These are phyloP conservation scores for Molossus alvarezi DNA, from an alignment of 2,797 vertebrate genomes.

Conservation along the genomic window DNA sequence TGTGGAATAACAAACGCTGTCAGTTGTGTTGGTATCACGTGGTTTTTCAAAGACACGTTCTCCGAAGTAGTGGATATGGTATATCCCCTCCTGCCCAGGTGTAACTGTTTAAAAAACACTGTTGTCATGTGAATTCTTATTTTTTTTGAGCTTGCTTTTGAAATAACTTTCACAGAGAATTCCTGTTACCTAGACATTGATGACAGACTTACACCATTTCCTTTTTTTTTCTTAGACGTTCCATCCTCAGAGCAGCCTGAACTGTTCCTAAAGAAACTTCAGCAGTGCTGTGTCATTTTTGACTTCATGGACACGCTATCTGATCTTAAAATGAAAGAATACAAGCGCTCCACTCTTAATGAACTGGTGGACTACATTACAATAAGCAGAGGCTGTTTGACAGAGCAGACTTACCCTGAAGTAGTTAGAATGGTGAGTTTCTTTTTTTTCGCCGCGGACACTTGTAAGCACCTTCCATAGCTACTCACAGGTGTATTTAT, in stretches of 20 bases:
- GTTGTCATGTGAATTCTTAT: slow-evolving; percentile 86
- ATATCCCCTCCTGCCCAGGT: slow-evolving; percentile 70
- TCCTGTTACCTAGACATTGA: slow-evolving; percentile 90
- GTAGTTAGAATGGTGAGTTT: slow-evolving; percentile 99
- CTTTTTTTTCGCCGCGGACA: slow-evolving; percentile 88
- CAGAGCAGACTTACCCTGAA: slow-evolving; percentile 99
- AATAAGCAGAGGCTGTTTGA: slow-evolving; percentile 99
- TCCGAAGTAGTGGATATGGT: slow-evolving; percentile 17
- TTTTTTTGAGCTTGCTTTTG: slow-evolving; percentile 87
- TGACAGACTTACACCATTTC: slow-evolving; percentile 91
- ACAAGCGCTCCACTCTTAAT: slow-evolving; percentile 99
- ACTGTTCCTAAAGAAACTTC: slow-evolving; percentile 99
- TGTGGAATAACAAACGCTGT: slow-evolving; percentile 68
- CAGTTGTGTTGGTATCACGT: slow-evolving; percentile 62
- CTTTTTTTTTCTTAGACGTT: slow-evolving; percentile 95
- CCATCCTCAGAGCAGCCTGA: slow-evolving; percentile 98
- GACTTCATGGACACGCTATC: slow-evolving; percentile 99
- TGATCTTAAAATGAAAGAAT: slow-evolving; percentile 99
- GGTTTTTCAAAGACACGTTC: slow-evolving; percentile 69
- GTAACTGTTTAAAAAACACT: slow-evolving; percentile 85
- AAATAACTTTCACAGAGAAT: slow-evolving; percentile 88
- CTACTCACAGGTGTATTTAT: slow-evolving; percentile 82
- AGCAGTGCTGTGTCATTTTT: slow-evolving; percentile 99
- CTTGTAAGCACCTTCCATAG: slow-evolving; percentile 87
- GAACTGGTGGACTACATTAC: slow-evolving; percentile 99